Evolutionary conservation across 1,140 invertebrate species (phyloP).

Genomic region (Caerostris extrusa): DNA sequence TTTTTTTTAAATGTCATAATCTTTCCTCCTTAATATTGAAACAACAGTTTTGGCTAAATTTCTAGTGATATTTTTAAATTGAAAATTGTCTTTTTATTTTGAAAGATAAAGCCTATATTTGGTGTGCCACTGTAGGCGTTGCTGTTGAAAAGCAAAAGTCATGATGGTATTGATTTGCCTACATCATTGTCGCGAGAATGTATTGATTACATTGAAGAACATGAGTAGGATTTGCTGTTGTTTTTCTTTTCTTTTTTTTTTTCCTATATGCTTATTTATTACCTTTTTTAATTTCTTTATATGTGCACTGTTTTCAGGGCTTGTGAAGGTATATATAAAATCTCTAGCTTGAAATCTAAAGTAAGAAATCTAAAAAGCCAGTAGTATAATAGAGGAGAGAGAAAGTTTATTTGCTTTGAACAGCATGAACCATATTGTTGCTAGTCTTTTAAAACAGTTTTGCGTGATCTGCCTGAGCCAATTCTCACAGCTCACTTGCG

Average conservation of each 20-base stretch:
- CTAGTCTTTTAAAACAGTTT: slow-evolving; percentile 93
- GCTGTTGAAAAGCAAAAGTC: slow-evolving; percentile 93
- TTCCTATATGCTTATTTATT: slow-evolving; percentile 1
- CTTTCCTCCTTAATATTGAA: too few species aligned
- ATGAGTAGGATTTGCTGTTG: slow-evolving; percentile 81
- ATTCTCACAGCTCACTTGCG: slow-evolving; percentile 90
- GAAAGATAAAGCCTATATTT: slow-evolving; percentile 94
- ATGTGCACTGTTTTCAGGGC: slow-evolving; percentile 83
- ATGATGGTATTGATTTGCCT: slow-evolving; percentile 94
- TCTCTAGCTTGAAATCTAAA: slow-evolving; percentile 94
- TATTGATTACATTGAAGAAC: slow-evolving; percentile 93
- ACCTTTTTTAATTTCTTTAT: not conserved
- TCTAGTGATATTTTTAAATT: not conserved
- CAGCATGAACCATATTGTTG: slow-evolving; percentile 93
- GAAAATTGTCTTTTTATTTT: slow-evolving; percentile 79
- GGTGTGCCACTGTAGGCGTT: slow-evolving; percentile 90
- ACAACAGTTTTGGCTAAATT: not conserved
- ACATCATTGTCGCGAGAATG: slow-evolving; percentile 93
- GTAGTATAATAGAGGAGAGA: slow-evolving; percentile 92
- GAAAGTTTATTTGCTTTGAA: slow-evolving; percentile 88
- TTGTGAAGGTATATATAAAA: slow-evolving; percentile 92
- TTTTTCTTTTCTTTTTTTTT: not conserved
- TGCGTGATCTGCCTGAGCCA: slow-evolving; percentile 94
- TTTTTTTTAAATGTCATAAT: too few species aligned
- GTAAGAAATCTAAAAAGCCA: slow-evolving; percentile 90